These are phyloP conservation scores for Drosophila funebris DNA, from an alignment of 1,140 invertebrate genomes.

Conservation along the genomic window DNA sequence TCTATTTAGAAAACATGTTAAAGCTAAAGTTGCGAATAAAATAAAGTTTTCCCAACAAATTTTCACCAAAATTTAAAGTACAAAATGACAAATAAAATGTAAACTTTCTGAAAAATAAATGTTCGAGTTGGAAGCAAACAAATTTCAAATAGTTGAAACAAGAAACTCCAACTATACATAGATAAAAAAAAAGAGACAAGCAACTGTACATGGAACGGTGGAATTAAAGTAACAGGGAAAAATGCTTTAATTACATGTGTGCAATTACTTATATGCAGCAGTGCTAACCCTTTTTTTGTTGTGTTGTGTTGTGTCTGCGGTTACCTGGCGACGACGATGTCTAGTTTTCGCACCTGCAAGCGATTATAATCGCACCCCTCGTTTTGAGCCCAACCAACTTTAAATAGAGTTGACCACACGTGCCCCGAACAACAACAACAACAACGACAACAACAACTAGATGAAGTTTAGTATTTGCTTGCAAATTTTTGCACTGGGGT, in stretches of 20 bases:
- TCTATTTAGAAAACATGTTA: neutral
- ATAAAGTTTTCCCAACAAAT: neutral
- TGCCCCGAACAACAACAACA: slow-evolving; percentile 1
- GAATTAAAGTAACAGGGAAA: slow-evolving; percentile 6
- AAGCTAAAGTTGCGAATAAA: neutral
- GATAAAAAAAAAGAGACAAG: neutral
- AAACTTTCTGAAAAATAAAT: neutral
- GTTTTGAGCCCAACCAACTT: neutral
- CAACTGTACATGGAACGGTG: neutral
- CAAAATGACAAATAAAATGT: neutral
- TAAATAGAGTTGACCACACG: slow-evolving; percentile 42
- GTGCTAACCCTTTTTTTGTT: slow-evolving; percentile 5
- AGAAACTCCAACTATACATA: neutral
- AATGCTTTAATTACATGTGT: slow-evolving; percentile 15
- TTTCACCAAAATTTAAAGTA: neutral
- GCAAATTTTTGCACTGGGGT: slow-evolving; percentile 14
- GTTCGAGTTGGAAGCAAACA: neutral
- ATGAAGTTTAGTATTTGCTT: slow-evolving; percentile 1
- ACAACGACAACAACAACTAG: neutral
- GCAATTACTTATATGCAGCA: slow-evolving; percentile 7
- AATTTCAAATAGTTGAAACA: neutral
- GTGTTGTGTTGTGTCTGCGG: slow-evolving; percentile 29
- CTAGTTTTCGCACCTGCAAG: slow-evolving; percentile 46
- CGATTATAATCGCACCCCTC: slow-evolving; percentile 29
- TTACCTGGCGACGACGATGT: slow-evolving; percentile 35